These are phyloP conservation scores for Perccottus glenii DNA, from an alignment of 2,113 vertebrate species.

Conservation along the genomic window DNA sequence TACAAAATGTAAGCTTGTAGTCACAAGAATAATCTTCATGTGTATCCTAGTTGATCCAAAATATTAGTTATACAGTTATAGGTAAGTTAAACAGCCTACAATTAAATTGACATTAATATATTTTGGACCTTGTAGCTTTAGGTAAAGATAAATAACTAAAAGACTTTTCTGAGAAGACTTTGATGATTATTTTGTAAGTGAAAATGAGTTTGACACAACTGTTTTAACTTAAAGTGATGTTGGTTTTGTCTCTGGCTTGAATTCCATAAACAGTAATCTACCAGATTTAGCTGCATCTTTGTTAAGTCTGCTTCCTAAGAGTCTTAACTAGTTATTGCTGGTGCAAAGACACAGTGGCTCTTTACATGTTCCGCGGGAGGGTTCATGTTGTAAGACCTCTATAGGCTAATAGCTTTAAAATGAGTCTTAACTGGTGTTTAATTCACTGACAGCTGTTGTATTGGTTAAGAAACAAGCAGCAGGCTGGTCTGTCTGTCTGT, in stretches of 20 bases:
- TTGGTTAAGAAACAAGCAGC: constrained; percentile 67
- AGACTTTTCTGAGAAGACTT: too few species aligned
- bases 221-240: too few species aligned
- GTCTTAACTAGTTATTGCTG: constrained; percentile 40
- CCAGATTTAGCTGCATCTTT: constrained; percentile 11
- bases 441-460: constrained; percentile 94
- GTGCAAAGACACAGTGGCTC: constrained; percentile 12
- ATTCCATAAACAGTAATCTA: background rate
- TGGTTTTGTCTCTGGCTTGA: background rate
- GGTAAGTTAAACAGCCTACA: too few species aligned
- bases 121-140: too few species aligned
- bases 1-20: too few species aligned
- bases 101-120: too few species aligned
- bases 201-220: too few species aligned
- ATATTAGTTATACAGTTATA: too few species aligned
- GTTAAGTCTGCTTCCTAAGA: constrained; percentile 17
- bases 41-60: too few species aligned
- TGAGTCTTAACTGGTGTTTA: constrained; percentile 96
- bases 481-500: constrained; percentile 81
- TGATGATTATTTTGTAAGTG: too few species aligned
- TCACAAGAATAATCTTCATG: too few species aligned
- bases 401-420: constrained; percentile 92
- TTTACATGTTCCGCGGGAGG: constrained; percentile 52
- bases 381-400: constrained; percentile 46
- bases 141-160: too few species aligned